phyloP scores from a whole-genome alignment of 2,888 invertebrate species.

The Chrysotoxum bicinctum region DNA sequence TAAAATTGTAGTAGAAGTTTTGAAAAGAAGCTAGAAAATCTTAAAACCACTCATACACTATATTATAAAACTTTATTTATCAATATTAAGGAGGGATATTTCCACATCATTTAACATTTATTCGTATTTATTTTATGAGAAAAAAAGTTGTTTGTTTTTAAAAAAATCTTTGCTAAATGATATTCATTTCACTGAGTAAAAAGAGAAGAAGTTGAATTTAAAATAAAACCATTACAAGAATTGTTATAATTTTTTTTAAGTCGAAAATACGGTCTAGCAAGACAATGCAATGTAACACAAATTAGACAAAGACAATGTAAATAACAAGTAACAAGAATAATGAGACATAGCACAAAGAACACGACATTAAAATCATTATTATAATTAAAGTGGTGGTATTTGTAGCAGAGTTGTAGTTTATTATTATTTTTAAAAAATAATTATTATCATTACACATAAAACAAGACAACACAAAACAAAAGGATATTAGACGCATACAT shows the following conservation, averaged over 20 bases:
- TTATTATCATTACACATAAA: constrained; percentile 68
- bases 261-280: constrained; percentile 69
- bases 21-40: constrained; percentile 38
- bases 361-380: constrained; percentile 69
- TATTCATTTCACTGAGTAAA: constrained; percentile 65
- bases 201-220: constrained; percentile 53
- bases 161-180: constrained; percentile 47
- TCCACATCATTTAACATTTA: neutral
- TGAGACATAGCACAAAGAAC: constrained; percentile 72
- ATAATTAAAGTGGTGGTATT: constrained; percentile 57
- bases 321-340: constrained; percentile 71
- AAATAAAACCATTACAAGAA: constrained; percentile 49
- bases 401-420: constrained; percentile 46
- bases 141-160: neutral
- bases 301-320: constrained; percentile 67
- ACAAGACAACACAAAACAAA: constrained; percentile 73
- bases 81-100: constrained; percentile 8
- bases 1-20: constrained; percentile 28
- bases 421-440: constrained; percentile 36
- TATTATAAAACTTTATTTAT: constrained; percentile 10
- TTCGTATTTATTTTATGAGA: neutral
- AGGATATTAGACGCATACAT: constrained; percentile 90
- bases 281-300: constrained; percentile 72
- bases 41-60: constrained; percentile 66
- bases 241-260: constrained; percentile 21